Percentiles rank a stretch among this genome's conserved stretches.
phyloP scores from a whole-genome alignment of 1,140 invertebrate genomes.

The Harpegnathos saltator region DNA sequence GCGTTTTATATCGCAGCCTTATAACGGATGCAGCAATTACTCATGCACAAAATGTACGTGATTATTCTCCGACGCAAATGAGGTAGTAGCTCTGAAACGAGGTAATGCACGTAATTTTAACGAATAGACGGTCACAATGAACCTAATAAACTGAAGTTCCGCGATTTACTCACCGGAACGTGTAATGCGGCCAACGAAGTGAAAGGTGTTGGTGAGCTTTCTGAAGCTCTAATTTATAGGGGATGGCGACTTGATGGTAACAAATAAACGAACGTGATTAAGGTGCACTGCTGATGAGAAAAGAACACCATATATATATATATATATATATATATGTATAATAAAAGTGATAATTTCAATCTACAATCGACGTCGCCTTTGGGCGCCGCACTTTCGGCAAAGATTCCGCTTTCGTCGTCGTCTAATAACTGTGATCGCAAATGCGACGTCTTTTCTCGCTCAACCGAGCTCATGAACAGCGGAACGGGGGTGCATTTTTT shows the following conservation, averaged over 20 bases:
- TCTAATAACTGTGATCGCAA: not conserved
- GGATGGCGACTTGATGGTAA: conserved; percentile 12
- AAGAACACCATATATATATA: not conserved
- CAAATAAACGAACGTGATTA: not conserved
- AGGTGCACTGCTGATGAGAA: not conserved
- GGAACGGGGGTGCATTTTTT: not conserved
- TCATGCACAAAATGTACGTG: conserved; percentile 40
- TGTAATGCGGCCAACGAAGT: conserved; percentile 36
- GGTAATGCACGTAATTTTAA: conserved; percentile 54
- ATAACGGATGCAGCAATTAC: conserved; percentile 30
- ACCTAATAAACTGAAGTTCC: conserved; percentile 53
- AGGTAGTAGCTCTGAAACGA: conserved; percentile 37
- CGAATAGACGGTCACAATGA: conserved; percentile 43
- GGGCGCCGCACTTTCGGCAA: not conserved
- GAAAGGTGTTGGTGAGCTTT: conserved; percentile 32
- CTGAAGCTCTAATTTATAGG: conserved; percentile 31
- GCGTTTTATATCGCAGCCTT: conserved; percentile 35
- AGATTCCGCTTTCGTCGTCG: not conserved
- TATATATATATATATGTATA: too few species aligned
- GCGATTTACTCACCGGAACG: conserved; percentile 42
- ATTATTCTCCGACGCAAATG: conserved; percentile 47
- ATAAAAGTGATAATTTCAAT: not conserved
- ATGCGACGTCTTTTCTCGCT: not conserved
- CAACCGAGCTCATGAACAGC: conserved; percentile 8
- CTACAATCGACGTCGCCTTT: not conserved